A percentile compares a stretch with the other conserved stretches of the same genome.
These are phyloP conservation scores for Urocitellus parryii DNA, from an alignment of 2,113 vertebrate species.

Conservation along the genomic window DNA sequence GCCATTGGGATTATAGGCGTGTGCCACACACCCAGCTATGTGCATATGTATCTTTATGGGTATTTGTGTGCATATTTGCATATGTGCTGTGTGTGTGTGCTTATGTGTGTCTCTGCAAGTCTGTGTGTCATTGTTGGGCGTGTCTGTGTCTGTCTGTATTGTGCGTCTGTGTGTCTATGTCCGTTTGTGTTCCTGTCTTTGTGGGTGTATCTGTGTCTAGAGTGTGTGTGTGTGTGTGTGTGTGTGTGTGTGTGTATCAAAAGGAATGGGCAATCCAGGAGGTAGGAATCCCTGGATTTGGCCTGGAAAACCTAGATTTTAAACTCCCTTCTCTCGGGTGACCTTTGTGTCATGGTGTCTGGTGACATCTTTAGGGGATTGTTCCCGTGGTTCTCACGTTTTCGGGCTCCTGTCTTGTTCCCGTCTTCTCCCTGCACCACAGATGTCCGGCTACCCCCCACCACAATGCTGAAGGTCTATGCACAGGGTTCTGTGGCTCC, in stretches of 20 bases:
- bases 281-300: neutral
- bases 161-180: neutral
- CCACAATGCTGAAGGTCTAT: neutral
- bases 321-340: neutral
- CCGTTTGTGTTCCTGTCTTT: neutral
- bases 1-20: too few species aligned
- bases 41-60: too few species aligned
- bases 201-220: neutral
- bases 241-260: rapidly evolving
- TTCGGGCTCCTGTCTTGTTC: constrained; percentile 57
- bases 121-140: neutral
- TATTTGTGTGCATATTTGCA: neutral
- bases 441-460: rapidly evolving
- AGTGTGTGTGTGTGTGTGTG: neutral
- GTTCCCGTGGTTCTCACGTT: neutral
- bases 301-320: neutral
- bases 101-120: neutral
- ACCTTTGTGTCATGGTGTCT: neutral
- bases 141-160: neutral
- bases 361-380: neutral
- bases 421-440: neutral
- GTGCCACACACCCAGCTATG: too few species aligned
- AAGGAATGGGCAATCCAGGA: neutral
- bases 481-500: neutral
- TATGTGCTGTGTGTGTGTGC: neutral